Base-by-base conservation (phyloP, 2,113 vertebrate genomes). In the Bostrychus sinensis region DNA sequence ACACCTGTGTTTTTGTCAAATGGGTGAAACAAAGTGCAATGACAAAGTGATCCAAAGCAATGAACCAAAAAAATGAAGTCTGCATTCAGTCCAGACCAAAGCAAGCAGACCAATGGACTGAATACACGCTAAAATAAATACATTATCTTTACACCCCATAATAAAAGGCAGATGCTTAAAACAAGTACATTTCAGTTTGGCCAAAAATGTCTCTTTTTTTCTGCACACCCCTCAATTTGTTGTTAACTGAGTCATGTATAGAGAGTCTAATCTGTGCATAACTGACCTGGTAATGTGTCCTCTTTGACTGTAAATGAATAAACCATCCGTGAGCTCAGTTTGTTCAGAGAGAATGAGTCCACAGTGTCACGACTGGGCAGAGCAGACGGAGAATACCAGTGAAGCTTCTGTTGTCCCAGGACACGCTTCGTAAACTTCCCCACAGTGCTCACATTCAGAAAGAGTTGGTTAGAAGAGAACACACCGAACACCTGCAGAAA, bases 241-340 rank as follows among this genome's bases (percentile, higher is more conserved):
- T 51, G 25, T 30, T 11, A 5, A 28, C 7, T 9, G 20, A 23
- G 9, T 22, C 20, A 45, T 8, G 0, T 46, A 22, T 13, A 22
- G 20, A 20, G 12, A 9, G 19, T 25, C 26, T 61, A 3, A 61
- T 46, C 62, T 13, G 22, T 43, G 53, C 16, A 13, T 43, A 54
- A 58, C 53, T 64, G 48, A 91, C 91, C 91, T 89, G 91, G 91
- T 54, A 68, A 37, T 54, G 89, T 89, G 84, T 93, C 89, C 83
- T 92, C 92, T 62, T 64, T 86, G 38, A 92, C 83, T 65, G 89
- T 72, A 83, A 93, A 93, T 26, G 89, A 90, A 83, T 89, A 89
- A 38, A 89, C 81, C 72, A 81, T 72, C 71, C 75, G 81, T 67
- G 64, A 64, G 66, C 20, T 72, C 70, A 77, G 77, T 86, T 85